These are phyloP conservation scores for Nycticebus coucang DNA, from an alignment of 2,113 vertebrate genomes.

Conservation along the genomic window DNA sequence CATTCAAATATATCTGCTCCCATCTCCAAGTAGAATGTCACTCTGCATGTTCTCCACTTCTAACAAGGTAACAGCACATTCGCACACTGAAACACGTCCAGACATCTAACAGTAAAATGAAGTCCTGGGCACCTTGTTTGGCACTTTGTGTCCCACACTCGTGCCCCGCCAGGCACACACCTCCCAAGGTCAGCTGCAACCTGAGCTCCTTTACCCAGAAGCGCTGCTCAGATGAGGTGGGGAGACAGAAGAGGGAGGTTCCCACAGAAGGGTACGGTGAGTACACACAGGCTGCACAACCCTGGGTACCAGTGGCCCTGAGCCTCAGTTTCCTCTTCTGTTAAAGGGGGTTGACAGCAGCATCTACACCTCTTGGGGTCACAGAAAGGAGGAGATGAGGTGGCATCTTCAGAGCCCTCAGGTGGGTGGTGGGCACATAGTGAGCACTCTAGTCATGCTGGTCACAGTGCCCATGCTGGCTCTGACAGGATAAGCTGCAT, in stretches of 20 bases:
- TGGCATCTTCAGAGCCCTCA: accelerated
- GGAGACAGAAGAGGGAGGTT: accelerated
- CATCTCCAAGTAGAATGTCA: neutral
- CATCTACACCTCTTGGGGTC: neutral
- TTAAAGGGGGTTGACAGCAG: too few species aligned
- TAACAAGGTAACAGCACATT: neutral
- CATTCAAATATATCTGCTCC: accelerated
- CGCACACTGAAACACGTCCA: neutral
- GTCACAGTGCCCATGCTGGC: neutral
- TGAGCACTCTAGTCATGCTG: neutral
- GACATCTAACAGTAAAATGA: neutral
- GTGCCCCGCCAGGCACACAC: accelerated
- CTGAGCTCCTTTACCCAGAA: neutral
- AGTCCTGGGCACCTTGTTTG: neutral
- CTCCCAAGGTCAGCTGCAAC: neutral
- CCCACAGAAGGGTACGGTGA: neutral
- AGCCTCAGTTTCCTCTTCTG: neutral
- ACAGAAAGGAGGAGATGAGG: too few species aligned
- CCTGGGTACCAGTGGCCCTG: neutral
- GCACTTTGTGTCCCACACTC: neutral
- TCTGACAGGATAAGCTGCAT: neutral
- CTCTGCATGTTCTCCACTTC: neutral
- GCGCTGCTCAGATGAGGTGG: neutral
- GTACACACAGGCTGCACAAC: neutral
- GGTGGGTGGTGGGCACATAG: neutral